Conservation (phyloP, 2,888 invertebrate genomes). For the Athripsodes cinereus region DNA sequence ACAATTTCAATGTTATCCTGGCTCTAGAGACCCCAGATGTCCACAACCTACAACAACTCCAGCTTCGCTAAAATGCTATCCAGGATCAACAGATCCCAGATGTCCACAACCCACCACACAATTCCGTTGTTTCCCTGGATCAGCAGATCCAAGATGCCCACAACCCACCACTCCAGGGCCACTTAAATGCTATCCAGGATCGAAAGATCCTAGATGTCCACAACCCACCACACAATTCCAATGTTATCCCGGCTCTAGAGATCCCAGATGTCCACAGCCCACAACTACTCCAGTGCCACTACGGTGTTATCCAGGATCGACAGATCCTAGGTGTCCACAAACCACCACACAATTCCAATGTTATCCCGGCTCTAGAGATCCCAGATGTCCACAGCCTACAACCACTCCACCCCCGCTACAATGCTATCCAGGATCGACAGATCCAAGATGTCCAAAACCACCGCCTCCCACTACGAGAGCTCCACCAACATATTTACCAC, state of each 20-base stretch:
- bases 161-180: conserved; percentile 26
- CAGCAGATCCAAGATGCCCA: conserved; percentile 35
- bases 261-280: conserved; percentile 35
- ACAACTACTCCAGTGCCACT: conserved; percentile 23
- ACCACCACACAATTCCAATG: conserved; percentile 20
- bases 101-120: conserved; percentile 28
- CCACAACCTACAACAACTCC: conserved; percentile 18
- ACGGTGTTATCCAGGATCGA: conserved; percentile 31
- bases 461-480: conserved; percentile 29
- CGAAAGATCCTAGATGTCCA: conserved; percentile 33
- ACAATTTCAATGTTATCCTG: conserved; percentile 32
- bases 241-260: conserved; percentile 32
- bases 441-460: conserved; percentile 29
- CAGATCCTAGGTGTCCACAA: conserved; percentile 31
- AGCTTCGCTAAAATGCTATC: conserved; percentile 30
- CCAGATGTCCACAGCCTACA: conserved; percentile 30
- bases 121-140: conserved; percentile 33
- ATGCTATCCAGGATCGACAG: conserved; percentile 32
- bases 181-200: conserved; percentile 33
- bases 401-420: conserved; percentile 29
- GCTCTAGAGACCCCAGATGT: conserved; percentile 38
- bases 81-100: conserved; percentile 33
- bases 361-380: conserved; percentile 29
- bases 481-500: conserved; percentile 33
- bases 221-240: conserved; percentile 25